A percentile compares a stretch with the other conserved stretches of the same genome.
phyloP scores from a whole-genome alignment of 1,140 invertebrate genomes.

The Oedothorax gibbosus region DNA sequence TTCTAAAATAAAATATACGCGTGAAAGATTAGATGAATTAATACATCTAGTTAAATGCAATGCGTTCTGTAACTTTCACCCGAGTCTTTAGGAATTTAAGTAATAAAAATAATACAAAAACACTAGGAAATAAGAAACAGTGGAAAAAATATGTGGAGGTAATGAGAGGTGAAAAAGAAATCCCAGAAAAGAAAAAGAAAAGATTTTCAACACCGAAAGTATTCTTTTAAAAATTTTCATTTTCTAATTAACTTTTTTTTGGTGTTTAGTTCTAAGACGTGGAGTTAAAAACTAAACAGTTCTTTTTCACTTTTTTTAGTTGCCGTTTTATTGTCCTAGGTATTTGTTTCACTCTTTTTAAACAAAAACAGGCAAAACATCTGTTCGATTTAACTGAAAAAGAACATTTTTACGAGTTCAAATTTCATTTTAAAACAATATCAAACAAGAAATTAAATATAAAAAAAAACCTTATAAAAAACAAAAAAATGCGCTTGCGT shows the following conservation, averaged over 20 bases:
- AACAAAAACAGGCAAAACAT: slow-evolving; percentile 58
- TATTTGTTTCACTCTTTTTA: slow-evolving; percentile 18
- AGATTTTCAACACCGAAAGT: slow-evolving; percentile 31
- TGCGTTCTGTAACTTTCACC: slow-evolving; percentile 55
- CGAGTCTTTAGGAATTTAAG: slow-evolving; percentile 23
- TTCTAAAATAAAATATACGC: slow-evolving; percentile 28
- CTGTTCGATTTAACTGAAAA: slow-evolving; percentile 50
- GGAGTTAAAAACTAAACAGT: slow-evolving; percentile 40
- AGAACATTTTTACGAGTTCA: slow-evolving; percentile 50
- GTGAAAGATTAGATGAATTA: slow-evolving; percentile 58
- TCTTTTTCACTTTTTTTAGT: slow-evolving; percentile 26
- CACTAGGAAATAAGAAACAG: slow-evolving; percentile 17
- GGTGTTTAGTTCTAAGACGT: slow-evolving; percentile 10
- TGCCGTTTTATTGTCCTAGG: slow-evolving; percentile 37
- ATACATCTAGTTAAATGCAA: slow-evolving; percentile 60
- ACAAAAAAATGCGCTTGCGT: not conserved
- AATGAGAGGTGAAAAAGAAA: slow-evolving; percentile 44
- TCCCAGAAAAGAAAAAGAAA: not conserved
- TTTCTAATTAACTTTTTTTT: slow-evolving; percentile 61
- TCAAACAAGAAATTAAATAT: not conserved
- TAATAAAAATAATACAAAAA: slow-evolving; percentile 21
- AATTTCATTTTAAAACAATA: slow-evolving; percentile 55
- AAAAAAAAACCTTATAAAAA: slow-evolving; percentile 5
- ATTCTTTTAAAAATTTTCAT: slow-evolving; percentile 55
- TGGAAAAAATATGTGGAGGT: slow-evolving; percentile 29